A percentile compares a stretch with the other conserved stretches of the same genome.
phyloP scores from a whole-genome alignment of 2,113 vertebrate species.

The Oncorhynchus keta region DNA sequence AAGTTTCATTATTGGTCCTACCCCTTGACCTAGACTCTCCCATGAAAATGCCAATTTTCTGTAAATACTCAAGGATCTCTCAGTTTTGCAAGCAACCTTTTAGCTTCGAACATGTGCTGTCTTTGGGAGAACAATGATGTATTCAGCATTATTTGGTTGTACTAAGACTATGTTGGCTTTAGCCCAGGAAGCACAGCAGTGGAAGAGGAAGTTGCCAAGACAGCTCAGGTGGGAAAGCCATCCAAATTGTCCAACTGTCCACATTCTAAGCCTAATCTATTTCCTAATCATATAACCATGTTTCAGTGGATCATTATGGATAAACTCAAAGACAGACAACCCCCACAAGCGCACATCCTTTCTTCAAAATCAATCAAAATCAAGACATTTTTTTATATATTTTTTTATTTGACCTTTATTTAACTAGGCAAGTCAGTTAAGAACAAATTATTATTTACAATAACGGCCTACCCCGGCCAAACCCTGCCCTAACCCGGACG shows the following conservation, averaged over 20 bases:
- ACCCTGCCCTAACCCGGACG: too few relatives aligned
- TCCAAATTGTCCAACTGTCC: conserved; percentile 27
- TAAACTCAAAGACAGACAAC: neutral
- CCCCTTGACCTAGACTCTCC: conserved; percentile 34
- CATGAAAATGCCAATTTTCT: conserved; percentile 55
- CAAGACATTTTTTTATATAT: neutral
- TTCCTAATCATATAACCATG: neutral
- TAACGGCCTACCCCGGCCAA: too few relatives aligned
- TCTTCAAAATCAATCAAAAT: neutral
- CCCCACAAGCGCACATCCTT: neutral
- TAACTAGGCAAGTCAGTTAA: too few relatives aligned
- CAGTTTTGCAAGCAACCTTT: conserved; percentile 30
- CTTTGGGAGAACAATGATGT: conserved; percentile 65
- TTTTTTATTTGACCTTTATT: too few relatives aligned
- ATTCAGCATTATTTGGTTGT: conserved; percentile 56
- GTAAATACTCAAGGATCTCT: conserved; percentile 30
- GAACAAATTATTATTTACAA: too few relatives aligned
- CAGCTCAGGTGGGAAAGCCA: conserved; percentile 33
- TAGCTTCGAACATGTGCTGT: conserved; percentile 60
- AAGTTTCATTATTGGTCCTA: conserved; percentile 14
- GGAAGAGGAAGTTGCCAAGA: conserved; percentile 46
- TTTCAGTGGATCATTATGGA: neutral
- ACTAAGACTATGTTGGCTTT: conserved; percentile 48
- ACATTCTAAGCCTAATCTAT: conserved; percentile 24
- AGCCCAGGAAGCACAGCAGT: conserved; percentile 55